A percentile compares a stretch with the other conserved stretches of the same genome.
Evolutionary conservation across 2,797 vertebrate genomes (phyloP).

Genomic region (Diplodus sargus): DNA sequence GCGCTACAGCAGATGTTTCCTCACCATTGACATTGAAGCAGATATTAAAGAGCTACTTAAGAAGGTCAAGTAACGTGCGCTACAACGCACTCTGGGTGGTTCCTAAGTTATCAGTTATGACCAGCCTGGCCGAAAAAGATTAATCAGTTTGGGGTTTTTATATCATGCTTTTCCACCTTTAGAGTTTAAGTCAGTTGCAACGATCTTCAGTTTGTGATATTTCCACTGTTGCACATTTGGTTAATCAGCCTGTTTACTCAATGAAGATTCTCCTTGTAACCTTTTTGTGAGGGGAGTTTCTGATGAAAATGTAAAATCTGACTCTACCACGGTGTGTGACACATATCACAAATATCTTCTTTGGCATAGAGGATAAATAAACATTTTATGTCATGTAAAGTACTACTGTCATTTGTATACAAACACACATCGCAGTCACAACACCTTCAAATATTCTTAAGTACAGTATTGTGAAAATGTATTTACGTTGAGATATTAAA

Average conservation of each 20-base stretch:
- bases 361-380: constrained; percentile 52
- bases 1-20: constrained; percentile 90
- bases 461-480: background rate
- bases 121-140: constrained; percentile 3
- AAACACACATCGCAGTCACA: background rate
- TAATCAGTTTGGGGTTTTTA: constrained; percentile 20
- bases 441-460: background rate
- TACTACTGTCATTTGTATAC: constrained; percentile 23
- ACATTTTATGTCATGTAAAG: constrained; percentile 10
- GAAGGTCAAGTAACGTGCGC: constrained; percentile 65
- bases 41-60: constrained; percentile 91
- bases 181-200: constrained; percentile 1
- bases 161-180: constrained; percentile 17
- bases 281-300: constrained; percentile 77
- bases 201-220: constrained; percentile 37
- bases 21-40: constrained; percentile 88
- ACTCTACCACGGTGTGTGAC: constrained; percentile 51
- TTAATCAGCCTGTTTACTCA: constrained; percentile 80
- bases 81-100: background rate
- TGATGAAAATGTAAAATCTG: constrained; percentile 85
- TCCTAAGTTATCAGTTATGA: background rate
- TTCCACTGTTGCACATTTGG: constrained; percentile 49
- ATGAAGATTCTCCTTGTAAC: constrained; percentile 89
- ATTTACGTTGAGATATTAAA: background rate
- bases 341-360: constrained; percentile 43